phyloP scores from a whole-genome alignment of 2,797 vertebrate species.

The Avahi laniger region DNA sequence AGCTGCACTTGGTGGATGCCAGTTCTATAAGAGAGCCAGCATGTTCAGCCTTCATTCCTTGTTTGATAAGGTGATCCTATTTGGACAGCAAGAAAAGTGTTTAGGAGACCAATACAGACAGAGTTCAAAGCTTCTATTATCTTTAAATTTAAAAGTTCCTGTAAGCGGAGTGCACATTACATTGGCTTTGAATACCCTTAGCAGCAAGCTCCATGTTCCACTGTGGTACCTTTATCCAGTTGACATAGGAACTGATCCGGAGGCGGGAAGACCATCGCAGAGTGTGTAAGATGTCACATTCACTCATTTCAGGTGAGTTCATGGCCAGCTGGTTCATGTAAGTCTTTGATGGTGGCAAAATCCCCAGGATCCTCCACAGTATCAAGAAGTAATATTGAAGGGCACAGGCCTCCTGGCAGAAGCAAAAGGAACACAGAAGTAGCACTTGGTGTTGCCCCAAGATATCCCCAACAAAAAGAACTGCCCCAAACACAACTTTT shows the following conservation, averaged over 20 bases:
- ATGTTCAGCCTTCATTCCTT: slow-evolving; percentile 95
- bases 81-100: background rate
- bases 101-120: background rate
- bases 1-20: slow-evolving; percentile 92
- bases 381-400: slow-evolving; percentile 98
- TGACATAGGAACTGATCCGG: slow-evolving; percentile 90
- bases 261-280: slow-evolving; percentile 97
- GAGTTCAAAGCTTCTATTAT: background rate
- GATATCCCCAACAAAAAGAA: background rate
- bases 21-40: slow-evolving; percentile 91
- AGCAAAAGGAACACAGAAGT: background rate
- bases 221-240: slow-evolving; percentile 94
- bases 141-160: background rate
- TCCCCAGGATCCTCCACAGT: slow-evolving; percentile 96
- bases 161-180: accelerated
- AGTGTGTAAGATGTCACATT: slow-evolving; percentile 97
- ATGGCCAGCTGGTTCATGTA: slow-evolving; percentile 94
- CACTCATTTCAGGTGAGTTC: slow-evolving; percentile 91
- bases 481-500: background rate
- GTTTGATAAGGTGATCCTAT: slow-evolving; percentile 95
- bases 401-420: slow-evolving; percentile 95
- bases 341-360: slow-evolving; percentile 94
- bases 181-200: background rate
- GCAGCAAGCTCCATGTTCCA: background rate
- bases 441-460: too few relatives aligned